A percentile compares a stretch with the other conserved stretches of the same genome.
These are phyloP conservation scores for Agrotis ipsilon DNA, from an alignment of 2,888 invertebrate genomes.

Conservation along the genomic window DNA sequence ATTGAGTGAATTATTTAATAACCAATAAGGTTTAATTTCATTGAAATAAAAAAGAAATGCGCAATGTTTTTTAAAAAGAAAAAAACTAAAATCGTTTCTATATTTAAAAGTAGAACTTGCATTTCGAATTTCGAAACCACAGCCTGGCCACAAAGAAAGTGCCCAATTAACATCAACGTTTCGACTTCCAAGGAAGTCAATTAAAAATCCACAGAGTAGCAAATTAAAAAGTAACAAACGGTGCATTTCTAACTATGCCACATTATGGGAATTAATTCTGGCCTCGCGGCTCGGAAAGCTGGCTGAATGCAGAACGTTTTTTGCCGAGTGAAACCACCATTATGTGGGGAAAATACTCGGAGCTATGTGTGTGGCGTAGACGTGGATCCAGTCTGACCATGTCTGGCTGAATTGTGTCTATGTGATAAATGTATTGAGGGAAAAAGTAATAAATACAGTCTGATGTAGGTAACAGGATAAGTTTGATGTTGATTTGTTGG, in stretches of 20 bases:
- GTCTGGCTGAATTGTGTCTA: slow-evolving; percentile 61
- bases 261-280: slow-evolving; percentile 69
- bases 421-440: slow-evolving; percentile 62
- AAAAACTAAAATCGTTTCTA: neutral
- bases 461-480: slow-evolving; percentile 50
- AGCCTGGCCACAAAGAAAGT: slow-evolving; percentile 50
- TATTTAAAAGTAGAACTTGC: slow-evolving; percentile 26
- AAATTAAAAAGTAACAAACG: slow-evolving; percentile 61
- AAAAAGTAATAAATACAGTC: slow-evolving; percentile 55
- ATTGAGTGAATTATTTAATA: neutral
- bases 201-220: slow-evolving; percentile 60
- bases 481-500: slow-evolving; percentile 33
- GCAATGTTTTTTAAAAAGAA: no score
- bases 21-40: slow-evolving; percentile 10
- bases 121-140: slow-evolving; percentile 18
- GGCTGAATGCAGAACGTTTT: slow-evolving; percentile 70
- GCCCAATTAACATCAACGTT: slow-evolving; percentile 52
- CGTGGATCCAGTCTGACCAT: slow-evolving; percentile 61
- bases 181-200: slow-evolving; percentile 59
- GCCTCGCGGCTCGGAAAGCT: slow-evolving; percentile 68
- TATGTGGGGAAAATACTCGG: slow-evolving; percentile 75
- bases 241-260: slow-evolving; percentile 57
- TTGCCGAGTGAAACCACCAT: slow-evolving; percentile 75
- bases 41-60: neutral
- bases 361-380: slow-evolving; percentile 61